Evolutionary conservation across 2,888 invertebrate species (phyloP).

Genomic region (Andrena camellia): DNA sequence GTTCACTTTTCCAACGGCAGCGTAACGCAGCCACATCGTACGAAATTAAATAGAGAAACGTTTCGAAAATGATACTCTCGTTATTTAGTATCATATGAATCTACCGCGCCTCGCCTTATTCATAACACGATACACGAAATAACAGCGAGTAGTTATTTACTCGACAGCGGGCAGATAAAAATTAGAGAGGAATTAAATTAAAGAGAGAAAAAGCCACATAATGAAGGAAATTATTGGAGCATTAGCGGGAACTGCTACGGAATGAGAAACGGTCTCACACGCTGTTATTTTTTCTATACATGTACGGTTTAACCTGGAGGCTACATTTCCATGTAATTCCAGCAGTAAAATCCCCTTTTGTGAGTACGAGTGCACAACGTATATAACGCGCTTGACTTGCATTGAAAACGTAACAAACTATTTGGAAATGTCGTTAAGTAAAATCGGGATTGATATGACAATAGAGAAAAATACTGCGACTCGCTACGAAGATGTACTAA

Average conservation of each 20-base stretch:
- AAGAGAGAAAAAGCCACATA: neutral
- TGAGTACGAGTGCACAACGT: neutral
- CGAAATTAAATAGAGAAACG: neutral
- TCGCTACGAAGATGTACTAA: neutral
- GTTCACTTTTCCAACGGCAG: neutral
- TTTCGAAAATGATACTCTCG: neutral
- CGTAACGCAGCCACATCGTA: neutral
- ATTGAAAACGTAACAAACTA: neutral
- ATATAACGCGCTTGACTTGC: neutral
- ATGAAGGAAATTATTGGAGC: conserved; percentile 33
- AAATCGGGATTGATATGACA: neutral
- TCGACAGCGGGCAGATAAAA: neutral
- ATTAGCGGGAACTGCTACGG: neutral
- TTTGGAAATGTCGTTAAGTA: neutral
- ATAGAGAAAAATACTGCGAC: neutral
- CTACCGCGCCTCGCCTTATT: neutral
- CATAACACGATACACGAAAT: neutral
- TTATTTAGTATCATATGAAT: neutral
- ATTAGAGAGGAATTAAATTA: neutral
- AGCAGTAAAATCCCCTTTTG: neutral
- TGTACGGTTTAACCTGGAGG: neutral
- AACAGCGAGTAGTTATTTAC: neutral
- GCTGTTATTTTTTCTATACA: neutral
- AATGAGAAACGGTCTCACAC: neutral
- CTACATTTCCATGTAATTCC: neutral